Percentiles rank a stretch among this genome's conserved stretches.
These are phyloP conservation scores for Rhinogobius similis DNA, from an alignment of 2,113 vertebrate genomes.

Conservation along the genomic window DNA sequence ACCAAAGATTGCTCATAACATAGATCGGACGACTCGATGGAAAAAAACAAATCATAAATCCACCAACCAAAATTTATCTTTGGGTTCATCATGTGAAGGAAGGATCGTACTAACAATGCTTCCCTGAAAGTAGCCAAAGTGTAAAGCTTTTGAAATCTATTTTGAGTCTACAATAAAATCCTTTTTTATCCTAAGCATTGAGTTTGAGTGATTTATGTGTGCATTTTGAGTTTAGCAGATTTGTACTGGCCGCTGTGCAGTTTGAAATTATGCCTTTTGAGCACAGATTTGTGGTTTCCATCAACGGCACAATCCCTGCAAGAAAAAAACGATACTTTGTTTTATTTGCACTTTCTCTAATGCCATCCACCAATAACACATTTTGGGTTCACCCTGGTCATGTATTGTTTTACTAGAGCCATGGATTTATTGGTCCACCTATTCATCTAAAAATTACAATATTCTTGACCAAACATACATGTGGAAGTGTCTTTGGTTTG, in stretches of 20 bases:
- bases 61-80: conserved; percentile 21
- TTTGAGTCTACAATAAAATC: conserved; percentile 29
- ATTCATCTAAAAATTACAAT: not conserved
- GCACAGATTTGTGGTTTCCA: conserved; percentile 10
- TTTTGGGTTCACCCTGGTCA: not conserved
- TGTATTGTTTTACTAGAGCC: too few species aligned
- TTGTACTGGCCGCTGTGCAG: not conserved
- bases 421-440: too few species aligned
- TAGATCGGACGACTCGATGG: not conserved
- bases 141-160: conserved; percentile 10
- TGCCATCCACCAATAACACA: not conserved
- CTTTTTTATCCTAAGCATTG: conserved; percentile 22
- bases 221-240: conserved; percentile 11
- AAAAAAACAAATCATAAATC: not conserved
- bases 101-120: not conserved
- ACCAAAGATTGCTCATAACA: conserved; percentile 85
- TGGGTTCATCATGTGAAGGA: conserved; percentile 3
- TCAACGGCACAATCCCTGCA: not conserved
- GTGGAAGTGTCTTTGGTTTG: conserved; percentile 7
- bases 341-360: not conserved
- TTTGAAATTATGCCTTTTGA: not conserved
- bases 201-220: conserved; percentile 14
- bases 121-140: conserved; percentile 31
- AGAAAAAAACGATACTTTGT: not conserved
- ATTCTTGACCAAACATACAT: not conserved